A percentile compares a stretch with the other conserved stretches of the same genome.
These are phyloP conservation scores for Platysternon megacephalum DNA, from an alignment of 2,113 vertebrate genomes.

Conservation along the genomic window DNA sequence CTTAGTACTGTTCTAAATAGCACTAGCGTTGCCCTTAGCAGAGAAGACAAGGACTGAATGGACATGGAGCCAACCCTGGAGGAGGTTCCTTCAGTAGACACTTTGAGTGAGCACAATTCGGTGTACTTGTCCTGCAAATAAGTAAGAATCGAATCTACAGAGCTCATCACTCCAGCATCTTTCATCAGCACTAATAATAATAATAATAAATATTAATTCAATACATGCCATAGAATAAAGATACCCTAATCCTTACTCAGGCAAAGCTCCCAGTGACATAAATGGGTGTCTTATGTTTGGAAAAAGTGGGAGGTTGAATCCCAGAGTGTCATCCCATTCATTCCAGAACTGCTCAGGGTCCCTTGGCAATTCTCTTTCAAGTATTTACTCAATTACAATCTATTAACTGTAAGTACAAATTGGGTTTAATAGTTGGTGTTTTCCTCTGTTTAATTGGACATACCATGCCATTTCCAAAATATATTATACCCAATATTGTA, in stretches of 20 bases:
- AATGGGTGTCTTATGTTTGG: not conserved
- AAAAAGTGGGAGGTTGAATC: not conserved
- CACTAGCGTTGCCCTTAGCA: not conserved
- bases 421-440: not conserved
- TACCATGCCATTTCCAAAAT: not conserved
- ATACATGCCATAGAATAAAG: not conserved
- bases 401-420: not conserved
- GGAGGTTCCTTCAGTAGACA: not conserved
- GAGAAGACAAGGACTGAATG: not conserved
- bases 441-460: not conserved
- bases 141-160: not conserved
- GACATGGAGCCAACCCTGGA: not conserved
- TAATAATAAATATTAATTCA: not conserved
- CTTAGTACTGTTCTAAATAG: not conserved
- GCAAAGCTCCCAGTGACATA: not conserved
- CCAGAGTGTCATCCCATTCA: not conserved
- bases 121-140: not conserved
- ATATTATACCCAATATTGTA: not conserved
- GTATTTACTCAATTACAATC: not conserved
- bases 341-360: not conserved
- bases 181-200: not conserved
- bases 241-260: not conserved
- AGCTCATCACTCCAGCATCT: not conserved
- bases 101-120: rapidly evolving
- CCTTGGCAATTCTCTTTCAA: not conserved